Conservation (phyloP, 2,113 vertebrate species). For the Marcusenius ussheri region DNA sequence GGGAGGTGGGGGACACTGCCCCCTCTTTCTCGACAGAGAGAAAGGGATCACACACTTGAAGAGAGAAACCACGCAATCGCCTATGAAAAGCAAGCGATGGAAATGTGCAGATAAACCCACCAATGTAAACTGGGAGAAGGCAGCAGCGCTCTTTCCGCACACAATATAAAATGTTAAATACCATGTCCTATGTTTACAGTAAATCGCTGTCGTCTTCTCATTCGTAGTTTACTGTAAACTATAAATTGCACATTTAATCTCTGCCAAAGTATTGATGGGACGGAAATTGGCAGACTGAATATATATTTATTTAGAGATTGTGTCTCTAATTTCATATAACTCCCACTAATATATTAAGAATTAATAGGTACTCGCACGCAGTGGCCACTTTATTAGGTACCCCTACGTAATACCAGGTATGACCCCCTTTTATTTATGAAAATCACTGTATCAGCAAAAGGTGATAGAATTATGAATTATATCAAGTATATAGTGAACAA, state of each 20-base stretch:
- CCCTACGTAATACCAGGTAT: not conserved
- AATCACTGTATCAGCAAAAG: not conserved
- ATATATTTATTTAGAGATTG: not conserved
- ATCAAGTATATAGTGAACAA: not conserved
- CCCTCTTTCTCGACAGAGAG: constrained; percentile 39
- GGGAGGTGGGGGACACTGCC: constrained; percentile 43
- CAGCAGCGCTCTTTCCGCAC: not conserved
- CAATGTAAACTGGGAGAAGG: constrained; percentile 1
- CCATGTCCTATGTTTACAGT: not conserved
- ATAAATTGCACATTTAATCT: not conserved
- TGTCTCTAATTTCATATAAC: not conserved
- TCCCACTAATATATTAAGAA: not conserved
- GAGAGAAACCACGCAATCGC: constrained; percentile 33
- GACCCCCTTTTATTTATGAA: not conserved
- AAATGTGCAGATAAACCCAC: constrained; percentile 1
- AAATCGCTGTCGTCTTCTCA: not conserved
- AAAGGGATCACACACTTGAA: constrained; percentile 21
- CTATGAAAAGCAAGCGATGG: constrained; percentile 5
- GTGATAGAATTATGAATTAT: not conserved
- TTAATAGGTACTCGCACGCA: not conserved
- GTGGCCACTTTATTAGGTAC: not conserved
- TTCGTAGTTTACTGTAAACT: not conserved
- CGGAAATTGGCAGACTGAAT: not conserved
- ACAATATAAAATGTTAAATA: not conserved
- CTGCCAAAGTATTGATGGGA: not conserved